Conservation (phyloP, 2,797 vertebrate genomes). For the Phoxinus dragarum region DNA sequence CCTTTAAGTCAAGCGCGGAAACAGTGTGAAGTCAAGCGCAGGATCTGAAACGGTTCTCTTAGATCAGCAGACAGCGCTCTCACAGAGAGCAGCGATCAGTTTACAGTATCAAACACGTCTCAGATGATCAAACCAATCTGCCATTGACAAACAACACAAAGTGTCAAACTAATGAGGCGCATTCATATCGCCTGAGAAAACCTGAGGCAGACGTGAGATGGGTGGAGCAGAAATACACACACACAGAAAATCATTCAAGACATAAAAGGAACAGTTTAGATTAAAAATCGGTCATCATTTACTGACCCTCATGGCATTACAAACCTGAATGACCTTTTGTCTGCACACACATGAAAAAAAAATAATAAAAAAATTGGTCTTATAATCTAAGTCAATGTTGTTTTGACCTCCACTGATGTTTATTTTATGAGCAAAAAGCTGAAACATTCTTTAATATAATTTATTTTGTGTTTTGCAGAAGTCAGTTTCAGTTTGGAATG, state of each 20-base stretch:
- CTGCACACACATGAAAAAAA: not conserved
- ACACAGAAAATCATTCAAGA: not conserved
- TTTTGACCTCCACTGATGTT: not conserved
- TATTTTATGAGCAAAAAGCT: not conserved
- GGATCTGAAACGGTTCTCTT: not conserved
- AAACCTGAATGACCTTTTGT: not conserved
- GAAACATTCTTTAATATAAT: not conserved
- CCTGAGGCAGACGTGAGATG: constrained; percentile 2
- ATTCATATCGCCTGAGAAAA: constrained; percentile 14
- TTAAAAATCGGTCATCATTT: not conserved
- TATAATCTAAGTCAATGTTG: not conserved
- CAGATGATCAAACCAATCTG: constrained; percentile 33
- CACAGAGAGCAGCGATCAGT: constrained; percentile 57
- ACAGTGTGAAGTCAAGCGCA: not conserved
- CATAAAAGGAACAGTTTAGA: not conserved
- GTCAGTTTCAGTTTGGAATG: not conserved
- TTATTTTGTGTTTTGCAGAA: not conserved
- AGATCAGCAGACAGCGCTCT: constrained; percentile 43
- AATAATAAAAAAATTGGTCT: not conserved
- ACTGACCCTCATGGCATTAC: not conserved
- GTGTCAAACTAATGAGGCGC: constrained; percentile 10
- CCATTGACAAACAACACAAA: not conserved
- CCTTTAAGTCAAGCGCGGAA: constrained; percentile 4
- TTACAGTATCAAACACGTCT: constrained; percentile 20
- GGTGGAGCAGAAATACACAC: not conserved